Evolutionary conservation across 2,888 invertebrate genomes (phyloP).

Genomic region (Agonopterix subpropinquella): DNA sequence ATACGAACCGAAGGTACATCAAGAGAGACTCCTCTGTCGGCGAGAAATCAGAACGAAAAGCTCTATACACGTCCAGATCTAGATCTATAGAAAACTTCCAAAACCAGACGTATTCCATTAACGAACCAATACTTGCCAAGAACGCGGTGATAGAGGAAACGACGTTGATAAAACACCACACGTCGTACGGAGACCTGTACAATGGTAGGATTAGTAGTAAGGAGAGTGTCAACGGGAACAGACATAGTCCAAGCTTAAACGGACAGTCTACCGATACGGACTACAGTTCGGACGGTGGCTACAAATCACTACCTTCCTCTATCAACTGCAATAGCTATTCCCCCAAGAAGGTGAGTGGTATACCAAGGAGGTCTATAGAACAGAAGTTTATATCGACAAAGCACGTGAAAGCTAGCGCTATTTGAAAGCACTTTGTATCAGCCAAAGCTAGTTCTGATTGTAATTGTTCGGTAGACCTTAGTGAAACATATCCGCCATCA

Average conservation of each 20-base stretch:
- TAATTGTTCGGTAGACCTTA: no score
- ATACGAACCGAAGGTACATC: conserved; percentile 40
- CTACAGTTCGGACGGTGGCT: conserved; percentile 70
- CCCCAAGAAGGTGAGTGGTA: conserved; percentile 65
- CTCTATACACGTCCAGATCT: conserved; percentile 53
- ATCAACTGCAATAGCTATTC: conserved; percentile 57
- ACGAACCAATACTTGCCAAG: conserved; percentile 38
- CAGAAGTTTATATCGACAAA: conserved; percentile 63
- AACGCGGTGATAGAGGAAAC: conserved; percentile 50
- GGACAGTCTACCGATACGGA: conserved; percentile 70
- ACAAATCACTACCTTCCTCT: conserved; percentile 69
- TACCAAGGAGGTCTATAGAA: conserved; percentile 64
- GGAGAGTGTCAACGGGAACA: conserved; percentile 58
- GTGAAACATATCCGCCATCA: no score
- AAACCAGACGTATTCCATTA: conserved; percentile 37
- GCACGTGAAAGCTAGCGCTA: conserved; percentile 64
- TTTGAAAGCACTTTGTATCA: conserved; percentile 28
- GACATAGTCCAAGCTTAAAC: conserved; percentile 58
- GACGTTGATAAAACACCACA: conserved; percentile 58
- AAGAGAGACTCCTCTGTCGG: conserved; percentile 60
- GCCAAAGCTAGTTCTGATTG: no score
- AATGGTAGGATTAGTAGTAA: conserved; percentile 61
- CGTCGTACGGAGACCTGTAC: conserved; percentile 64
- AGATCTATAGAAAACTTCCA: conserved; percentile 71
- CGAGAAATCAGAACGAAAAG: conserved; percentile 47